phyloP scores from a whole-genome alignment of 64 coral and sea anemone genomes.

The Orbicella faveolata region DNA sequence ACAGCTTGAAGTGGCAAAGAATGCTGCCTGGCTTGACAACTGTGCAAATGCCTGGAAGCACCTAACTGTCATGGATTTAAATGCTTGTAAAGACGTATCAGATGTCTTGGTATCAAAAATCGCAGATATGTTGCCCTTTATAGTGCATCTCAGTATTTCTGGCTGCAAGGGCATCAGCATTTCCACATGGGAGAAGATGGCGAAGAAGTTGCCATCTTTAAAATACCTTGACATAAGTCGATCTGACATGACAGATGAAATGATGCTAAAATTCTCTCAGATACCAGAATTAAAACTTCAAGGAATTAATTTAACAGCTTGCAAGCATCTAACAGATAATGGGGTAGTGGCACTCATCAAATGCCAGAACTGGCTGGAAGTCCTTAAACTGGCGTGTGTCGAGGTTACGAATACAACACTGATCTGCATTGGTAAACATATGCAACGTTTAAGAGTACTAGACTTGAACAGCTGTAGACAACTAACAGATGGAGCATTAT shows the following conservation, averaged over 20 bases:
- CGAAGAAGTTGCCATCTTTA: slow-evolving; percentile 38
- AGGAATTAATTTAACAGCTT: slow-evolving; percentile 72
- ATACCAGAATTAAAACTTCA: slow-evolving; percentile 49
- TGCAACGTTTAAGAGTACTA: slow-evolving; percentile 47
- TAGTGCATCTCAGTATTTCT: slow-evolving; percentile 62
- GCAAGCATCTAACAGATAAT: slow-evolving; percentile 85
- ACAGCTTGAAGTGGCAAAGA: slow-evolving; percentile 67
- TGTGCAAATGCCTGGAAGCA: background rate
- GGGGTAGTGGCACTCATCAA: slow-evolving; percentile 77
- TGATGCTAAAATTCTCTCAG: slow-evolving; percentile 76
- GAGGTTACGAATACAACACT: slow-evolving; percentile 86
- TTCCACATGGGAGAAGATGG: slow-evolving; percentile 66
- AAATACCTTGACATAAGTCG: slow-evolving; percentile 78
- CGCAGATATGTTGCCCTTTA: slow-evolving; percentile 36
- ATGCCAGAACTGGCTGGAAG: slow-evolving; percentile 65
- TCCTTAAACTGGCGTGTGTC: slow-evolving; percentile 75
- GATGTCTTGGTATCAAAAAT: slow-evolving; percentile 64
- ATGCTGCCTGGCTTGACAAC: slow-evolving; percentile 56
- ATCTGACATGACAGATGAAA: slow-evolving; percentile 83
- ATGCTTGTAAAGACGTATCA: slow-evolving; percentile 65
- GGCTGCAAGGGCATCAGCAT: slow-evolving; percentile 60
- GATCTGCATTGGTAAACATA: slow-evolving; percentile 67
- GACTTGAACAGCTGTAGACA: slow-evolving; percentile 93
- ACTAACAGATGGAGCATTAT: slow-evolving; percentile 58
- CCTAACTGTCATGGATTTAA: slow-evolving; percentile 55